phyloP scores from a whole-genome alignment of 2,888 invertebrate species.

The Nymphalis c-album region DNA sequence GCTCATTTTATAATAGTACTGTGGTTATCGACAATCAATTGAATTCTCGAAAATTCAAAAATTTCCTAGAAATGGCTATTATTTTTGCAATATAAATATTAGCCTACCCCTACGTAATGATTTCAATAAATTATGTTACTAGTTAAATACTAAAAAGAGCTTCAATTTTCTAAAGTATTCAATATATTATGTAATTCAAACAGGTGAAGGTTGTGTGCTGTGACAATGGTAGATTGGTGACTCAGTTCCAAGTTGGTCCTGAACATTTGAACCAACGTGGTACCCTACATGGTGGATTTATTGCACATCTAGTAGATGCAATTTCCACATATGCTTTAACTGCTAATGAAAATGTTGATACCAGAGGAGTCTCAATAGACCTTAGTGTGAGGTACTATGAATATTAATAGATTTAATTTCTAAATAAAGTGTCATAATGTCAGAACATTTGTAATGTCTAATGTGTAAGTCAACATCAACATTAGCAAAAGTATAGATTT shows the following conservation, averaged over 20 bases:
- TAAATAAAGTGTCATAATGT: not conserved
- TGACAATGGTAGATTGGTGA: slow-evolving; percentile 87
- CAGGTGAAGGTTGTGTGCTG: slow-evolving; percentile 74
- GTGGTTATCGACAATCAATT: no score
- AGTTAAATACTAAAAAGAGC: no score
- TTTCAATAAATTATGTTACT: no score
- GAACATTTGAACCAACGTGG: slow-evolving; percentile 89
- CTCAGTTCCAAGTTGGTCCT: slow-evolving; percentile 87
- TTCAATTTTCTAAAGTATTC: not conserved
- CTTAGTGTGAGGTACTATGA: slow-evolving; percentile 86
- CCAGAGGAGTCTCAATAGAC: slow-evolving; percentile 91
- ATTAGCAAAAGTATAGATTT: no score
- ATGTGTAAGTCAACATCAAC: no score
- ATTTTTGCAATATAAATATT: no score
- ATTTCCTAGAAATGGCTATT: no score
- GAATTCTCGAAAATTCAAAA: no score
- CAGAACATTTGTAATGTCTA: no score
- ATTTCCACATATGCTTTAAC: slow-evolving; percentile 90
- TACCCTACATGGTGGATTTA: slow-evolving; percentile 92
- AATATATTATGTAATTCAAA: slow-evolving; percentile 1
- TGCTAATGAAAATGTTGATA: slow-evolving; percentile 81
- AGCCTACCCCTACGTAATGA: no score
- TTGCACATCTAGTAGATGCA: slow-evolving; percentile 86
- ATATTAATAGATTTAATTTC: not conserved
- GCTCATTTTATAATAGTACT: no score